A percentile compares a stretch with the other conserved stretches of the same genome.
Conservation (phyloP, 1,140 invertebrate species). For the Drosophila bocqueti region DNA sequence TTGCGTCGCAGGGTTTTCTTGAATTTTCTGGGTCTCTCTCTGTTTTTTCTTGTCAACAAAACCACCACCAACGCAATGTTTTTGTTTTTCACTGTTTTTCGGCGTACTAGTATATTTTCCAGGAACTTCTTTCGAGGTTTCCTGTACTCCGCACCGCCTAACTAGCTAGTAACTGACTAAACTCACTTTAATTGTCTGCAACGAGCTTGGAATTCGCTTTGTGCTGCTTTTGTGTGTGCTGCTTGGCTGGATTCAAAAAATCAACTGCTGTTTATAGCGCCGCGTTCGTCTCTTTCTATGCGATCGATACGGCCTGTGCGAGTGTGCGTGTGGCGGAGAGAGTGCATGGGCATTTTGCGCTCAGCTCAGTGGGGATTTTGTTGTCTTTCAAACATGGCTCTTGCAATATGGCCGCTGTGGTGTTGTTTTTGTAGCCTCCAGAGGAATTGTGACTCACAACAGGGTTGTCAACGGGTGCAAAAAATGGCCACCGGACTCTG, state of each 20-base stretch:
- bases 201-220: conserved; percentile 38
- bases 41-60: conserved; percentile 20
- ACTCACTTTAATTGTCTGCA: conserved; percentile 58
- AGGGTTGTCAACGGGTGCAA: conserved; percentile 59
- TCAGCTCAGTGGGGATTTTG: conserved; percentile 70
- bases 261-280: conserved; percentile 84
- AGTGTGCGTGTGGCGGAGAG: conserved; percentile 42
- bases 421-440: conserved; percentile 48
- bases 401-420: conserved; percentile 71
- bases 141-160: background rate
- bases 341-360: conserved; percentile 69
- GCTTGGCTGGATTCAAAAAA: conserved; percentile 63
- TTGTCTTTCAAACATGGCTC: conserved; percentile 69
- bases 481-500: conserved; percentile 24
- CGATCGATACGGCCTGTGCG: conserved; percentile 48
- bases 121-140: background rate
- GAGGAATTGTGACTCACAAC: conserved; percentile 60
- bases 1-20: conserved; percentile 73
- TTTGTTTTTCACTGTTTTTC: conserved; percentile 18
- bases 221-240: conserved; percentile 53
- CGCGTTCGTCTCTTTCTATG: conserved; percentile 77
- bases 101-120: background rate
- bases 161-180: conserved; percentile 44
- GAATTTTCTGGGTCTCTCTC: conserved; percentile 50
- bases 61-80: conserved; percentile 24